Conservation (phyloP, 2,888 invertebrate species). For the Agriopis marginaria region DNA sequence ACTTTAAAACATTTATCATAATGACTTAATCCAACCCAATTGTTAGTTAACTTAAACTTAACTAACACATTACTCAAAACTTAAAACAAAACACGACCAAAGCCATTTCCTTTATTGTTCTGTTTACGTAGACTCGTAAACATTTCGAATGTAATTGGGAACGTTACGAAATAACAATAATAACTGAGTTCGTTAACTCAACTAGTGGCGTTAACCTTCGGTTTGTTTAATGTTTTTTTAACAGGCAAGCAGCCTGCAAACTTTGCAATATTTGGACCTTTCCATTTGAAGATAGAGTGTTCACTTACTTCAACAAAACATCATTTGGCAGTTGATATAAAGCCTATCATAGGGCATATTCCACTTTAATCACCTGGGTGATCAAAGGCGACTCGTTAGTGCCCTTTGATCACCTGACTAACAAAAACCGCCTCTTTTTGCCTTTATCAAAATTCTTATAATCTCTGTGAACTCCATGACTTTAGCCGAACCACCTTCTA, state of each 20-base stretch:
- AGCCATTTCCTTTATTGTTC: conserved; percentile 18
- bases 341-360: too few species aligned
- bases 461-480: too few species aligned
- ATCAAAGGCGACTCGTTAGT: too few species aligned
- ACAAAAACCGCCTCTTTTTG: too few species aligned
- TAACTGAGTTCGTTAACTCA: conserved; percentile 50
- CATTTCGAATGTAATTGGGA: conserved; percentile 29
- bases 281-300: too few species aligned
- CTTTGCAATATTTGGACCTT: conserved; percentile 4
- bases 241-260: conserved; percentile 33
- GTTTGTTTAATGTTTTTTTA: conserved; percentile 45
- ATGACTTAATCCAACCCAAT: conserved; percentile 8
- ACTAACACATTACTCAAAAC: conserved; percentile 8
- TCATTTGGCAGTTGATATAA: too few species aligned
- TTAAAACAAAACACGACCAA: not conserved
- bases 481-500: too few species aligned
- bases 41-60: conserved; percentile 5
- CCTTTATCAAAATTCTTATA: too few species aligned
- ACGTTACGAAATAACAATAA: conserved; percentile 52
- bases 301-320: too few species aligned
- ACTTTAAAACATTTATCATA: not conserved
- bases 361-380: too few species aligned
- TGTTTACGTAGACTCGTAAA: conserved; percentile 6
- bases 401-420: too few species aligned
- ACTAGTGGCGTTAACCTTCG: conserved; percentile 59